Base-by-base conservation (phyloP, 2,797 vertebrate genomes). In the Muscicapa comitata region DNA sequence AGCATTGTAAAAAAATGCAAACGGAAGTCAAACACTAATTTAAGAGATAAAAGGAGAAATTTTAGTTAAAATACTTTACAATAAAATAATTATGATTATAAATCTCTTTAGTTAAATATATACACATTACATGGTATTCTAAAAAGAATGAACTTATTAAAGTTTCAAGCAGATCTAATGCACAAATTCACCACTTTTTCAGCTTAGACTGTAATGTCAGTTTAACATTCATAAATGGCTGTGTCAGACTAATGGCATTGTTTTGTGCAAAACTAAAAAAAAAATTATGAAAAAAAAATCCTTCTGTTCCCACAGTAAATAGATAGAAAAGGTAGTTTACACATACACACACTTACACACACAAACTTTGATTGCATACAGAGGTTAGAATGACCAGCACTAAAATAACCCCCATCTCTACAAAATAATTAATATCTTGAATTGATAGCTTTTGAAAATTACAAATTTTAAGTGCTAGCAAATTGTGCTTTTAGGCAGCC, bases 71-170 rank as follows among this genome's bases (percentile, higher is more conserved):
- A 98, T 98, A 98, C 96, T 98, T 98, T 98, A 99, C 98, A 98
- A 98, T 98, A 98, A 98, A 99, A 98, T 98, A 98, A 98, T 98
- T 98, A 98, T 95, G 98, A 97, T 98, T 98, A 98, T 98, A 98
- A 98, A 99, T 98, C 98, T 99, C 98, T 98, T 98, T 97, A 97
- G 97, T 98, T 98, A 98, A 98, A 98, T 99, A 99, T 99, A 96
- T 98, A 99, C 98, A 99, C 93, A 96, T 98, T 97, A 98, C 97
- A 98, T 96, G 95, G 98, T 98, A 97, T 96, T 97, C 97, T 96
- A 97, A 98, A 98, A 98, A 98, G 97, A 94, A 96, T 17, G 93
- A 98, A 98, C 97, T 96, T 94, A 96, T 90, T 97, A 97, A 97
- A 95, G 90, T 97, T 97, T 96, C 94, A 97, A 97, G 97, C 95